Conservation (phyloP, 2,797 vertebrate genomes). For the Champsocephalus esox region DNA sequence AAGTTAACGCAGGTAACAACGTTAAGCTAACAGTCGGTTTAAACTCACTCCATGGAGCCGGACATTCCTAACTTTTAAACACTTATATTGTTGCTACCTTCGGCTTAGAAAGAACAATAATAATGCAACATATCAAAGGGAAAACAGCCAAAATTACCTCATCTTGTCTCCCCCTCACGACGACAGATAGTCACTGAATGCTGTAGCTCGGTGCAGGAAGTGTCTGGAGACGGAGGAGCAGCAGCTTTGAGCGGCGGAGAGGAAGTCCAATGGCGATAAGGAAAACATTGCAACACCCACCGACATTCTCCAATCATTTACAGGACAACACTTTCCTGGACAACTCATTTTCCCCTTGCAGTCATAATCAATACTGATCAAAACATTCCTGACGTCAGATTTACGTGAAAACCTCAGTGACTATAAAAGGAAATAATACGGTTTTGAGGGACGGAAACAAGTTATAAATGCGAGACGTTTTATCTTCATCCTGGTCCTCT, state of each 20-base stretch:
- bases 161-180: conserved; percentile 67
- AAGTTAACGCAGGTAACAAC: conserved; percentile 44
- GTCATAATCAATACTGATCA: conserved; percentile 40
- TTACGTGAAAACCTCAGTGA: not conserved
- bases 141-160: conserved; percentile 67
- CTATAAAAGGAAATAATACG: not conserved
- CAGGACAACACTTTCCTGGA: conserved; percentile 68
- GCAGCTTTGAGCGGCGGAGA: conserved; percentile 76
- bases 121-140: not conserved
- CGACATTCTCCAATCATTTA: conserved; percentile 81
- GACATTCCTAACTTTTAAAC: not conserved
- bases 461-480: not conserved
- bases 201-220: conserved; percentile 77
- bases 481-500: not conserved
- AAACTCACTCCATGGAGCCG: not conserved
- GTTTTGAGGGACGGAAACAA: accelerated
- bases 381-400: conserved; percentile 15
- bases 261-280: conserved; percentile 80
- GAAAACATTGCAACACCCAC: conserved; percentile 74
- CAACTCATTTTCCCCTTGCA: conserved; percentile 25
- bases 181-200: conserved; percentile 50
- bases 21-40: conserved; percentile 41
- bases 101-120: accelerated
- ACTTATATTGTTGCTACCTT: accelerated
- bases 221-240: conserved; percentile 60